These are phyloP conservation scores for Propithecus perrieri DNA, from an alignment of 2,797 vertebrate species.

Conservation along the genomic window DNA sequence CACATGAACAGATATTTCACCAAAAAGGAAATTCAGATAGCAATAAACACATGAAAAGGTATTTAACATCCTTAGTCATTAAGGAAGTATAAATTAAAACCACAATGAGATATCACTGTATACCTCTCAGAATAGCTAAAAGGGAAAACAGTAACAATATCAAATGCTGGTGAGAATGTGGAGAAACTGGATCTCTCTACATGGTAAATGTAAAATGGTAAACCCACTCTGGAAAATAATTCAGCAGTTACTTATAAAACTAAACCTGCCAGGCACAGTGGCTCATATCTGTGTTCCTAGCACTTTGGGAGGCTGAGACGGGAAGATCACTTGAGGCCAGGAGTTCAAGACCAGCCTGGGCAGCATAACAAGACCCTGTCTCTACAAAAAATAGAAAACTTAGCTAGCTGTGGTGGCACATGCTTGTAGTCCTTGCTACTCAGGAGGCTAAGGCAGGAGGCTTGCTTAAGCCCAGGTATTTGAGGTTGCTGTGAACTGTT, in stretches of 20 bases:
- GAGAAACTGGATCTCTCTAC: not conserved
- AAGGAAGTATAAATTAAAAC: constrained; percentile 14
- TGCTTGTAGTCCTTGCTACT: not conserved
- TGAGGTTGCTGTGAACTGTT: not conserved
- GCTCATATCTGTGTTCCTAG: not conserved
- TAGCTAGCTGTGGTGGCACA: not conserved
- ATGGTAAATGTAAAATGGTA: not conserved
- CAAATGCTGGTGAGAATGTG: not conserved
- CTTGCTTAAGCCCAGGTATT: not conserved
- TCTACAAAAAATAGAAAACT: not conserved
- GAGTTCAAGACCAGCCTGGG: not conserved
- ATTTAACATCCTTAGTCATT: not conserved
- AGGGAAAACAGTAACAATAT: not conserved
- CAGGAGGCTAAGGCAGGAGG: not conserved
- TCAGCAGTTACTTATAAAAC: not conserved
- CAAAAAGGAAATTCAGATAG: not conserved
- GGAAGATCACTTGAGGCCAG: not conserved
- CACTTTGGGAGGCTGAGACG: not conserved
- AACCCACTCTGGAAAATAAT: not conserved
- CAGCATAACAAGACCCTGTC: not conserved
- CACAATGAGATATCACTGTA: not conserved
- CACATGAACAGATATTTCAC: not conserved
- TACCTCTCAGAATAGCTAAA: not conserved
- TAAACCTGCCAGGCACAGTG: not conserved
- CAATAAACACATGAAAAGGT: not conserved